phyloP scores from a whole-genome alignment of 2,888 invertebrate species.

The Apoda limacodes region DNA sequence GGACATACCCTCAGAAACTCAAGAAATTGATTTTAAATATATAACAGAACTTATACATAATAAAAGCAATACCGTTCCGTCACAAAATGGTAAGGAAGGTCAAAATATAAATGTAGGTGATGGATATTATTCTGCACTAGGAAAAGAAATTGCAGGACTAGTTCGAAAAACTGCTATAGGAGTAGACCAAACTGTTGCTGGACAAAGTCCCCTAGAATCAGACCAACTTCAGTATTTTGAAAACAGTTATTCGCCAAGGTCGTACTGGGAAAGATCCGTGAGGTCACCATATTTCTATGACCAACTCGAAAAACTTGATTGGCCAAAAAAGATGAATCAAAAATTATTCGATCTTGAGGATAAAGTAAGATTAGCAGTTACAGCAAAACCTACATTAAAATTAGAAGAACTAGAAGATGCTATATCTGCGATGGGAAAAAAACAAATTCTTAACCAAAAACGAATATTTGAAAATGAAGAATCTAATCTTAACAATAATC shows the following conservation, averaged over 20 bases:
- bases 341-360: conserved; percentile 45
- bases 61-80: conserved; percentile 9
- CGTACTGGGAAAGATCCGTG: conserved; percentile 53
- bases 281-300: conserved; percentile 36
- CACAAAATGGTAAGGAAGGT: conserved; percentile 17
- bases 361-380: conserved; percentile 37
- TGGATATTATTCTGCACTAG: conserved; percentile 42
- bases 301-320: conserved; percentile 24
- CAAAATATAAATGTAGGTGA: conserved; percentile 30
- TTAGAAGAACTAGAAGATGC: conserved; percentile 50
- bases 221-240: conserved; percentile 32
- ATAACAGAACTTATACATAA: conserved; percentile 49
- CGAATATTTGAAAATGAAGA: conserved; percentile 16
- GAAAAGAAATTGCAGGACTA: conserved; percentile 51
- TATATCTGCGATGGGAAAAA: conserved; percentile 32
- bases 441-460: conserved; percentile 17
- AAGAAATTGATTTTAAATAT: conserved; percentile 47
- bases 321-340: conserved; percentile 35
- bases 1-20: no score
- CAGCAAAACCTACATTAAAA: conserved; percentile 29
- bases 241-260: conserved; percentile 32
- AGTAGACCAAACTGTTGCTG: no score
- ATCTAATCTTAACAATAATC: conserved; percentile 21
- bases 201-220: no score
- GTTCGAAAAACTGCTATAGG: no score